Base-by-base conservation (phyloP, 2,797 vertebrate species). In the Gambelia wislizenii region DNA sequence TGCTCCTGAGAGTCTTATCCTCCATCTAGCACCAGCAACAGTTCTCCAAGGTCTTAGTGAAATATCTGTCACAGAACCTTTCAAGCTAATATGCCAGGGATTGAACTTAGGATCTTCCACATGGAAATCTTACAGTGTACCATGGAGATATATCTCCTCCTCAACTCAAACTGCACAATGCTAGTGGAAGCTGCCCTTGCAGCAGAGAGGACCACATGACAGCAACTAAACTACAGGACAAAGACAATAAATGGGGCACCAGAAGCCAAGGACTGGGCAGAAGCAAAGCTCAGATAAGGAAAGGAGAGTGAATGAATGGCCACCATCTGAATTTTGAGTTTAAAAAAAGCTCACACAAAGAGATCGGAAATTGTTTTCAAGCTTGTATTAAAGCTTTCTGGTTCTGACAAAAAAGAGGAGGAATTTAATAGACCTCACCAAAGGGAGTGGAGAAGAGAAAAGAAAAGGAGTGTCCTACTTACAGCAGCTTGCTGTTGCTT, bases 401-500 rank as follows among this genome's bases (percentile, higher is more conserved):
- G 16, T 83, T 42, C 72, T 49, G 39, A 84, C 47, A 44, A 59
- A 82, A 6, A 44, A 61, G 18, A 85, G 42, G 39, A 70, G 0
- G 22, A 49, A 69, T 52, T 44, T 84, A 64, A 56, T 9, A 36
- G 39, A 67, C 47, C 20, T 89, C 56, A 82, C 25, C 7, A 44
- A 39, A 54, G 22, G 2, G 12, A 82, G 0, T 77, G 47, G 84
- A 1, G 5, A 1, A 36, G 42, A 3, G 78, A 9, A 70, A 72
- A 25, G 9, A 87, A 90, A 93, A 22, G 67, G 33, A 8, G 33
- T 18, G 36, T 2, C 85, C 85, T 64, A 98, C 99, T 98, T 96
- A 99, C 99, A 69, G 98, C 98, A 89, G 98, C 98, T 95, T 99
- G 99, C 87, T 99, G 98, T 95, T 97, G 98, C 94, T 99, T 99